A percentile compares a stretch with the other conserved stretches of the same genome.
These are phyloP conservation scores for Chaitophorus viminalis DNA, from an alignment of 2,888 invertebrate species.

Conservation along the genomic window DNA sequence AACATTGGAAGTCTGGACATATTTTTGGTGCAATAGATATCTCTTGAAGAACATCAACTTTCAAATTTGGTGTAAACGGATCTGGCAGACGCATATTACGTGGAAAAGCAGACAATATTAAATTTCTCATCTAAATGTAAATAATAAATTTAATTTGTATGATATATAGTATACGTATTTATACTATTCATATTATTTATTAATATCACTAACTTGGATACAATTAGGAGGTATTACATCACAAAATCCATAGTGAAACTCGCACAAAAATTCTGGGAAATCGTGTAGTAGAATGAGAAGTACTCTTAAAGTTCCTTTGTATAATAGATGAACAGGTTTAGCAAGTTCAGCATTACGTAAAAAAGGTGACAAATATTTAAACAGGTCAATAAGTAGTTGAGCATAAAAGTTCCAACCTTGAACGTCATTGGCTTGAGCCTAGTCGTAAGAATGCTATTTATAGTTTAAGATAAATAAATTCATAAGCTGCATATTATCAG, in stretches of 20 bases:
- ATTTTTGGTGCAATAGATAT: conserved; percentile 90
- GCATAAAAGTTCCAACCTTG: conserved; percentile 95
- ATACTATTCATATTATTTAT: not conserved
- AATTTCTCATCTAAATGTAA: conserved; percentile 83
- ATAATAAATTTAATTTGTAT: not conserved
- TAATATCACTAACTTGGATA: conserved; percentile 73
- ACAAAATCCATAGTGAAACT: conserved; percentile 98
- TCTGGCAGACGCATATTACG: conserved; percentile 98
- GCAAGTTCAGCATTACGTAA: conserved; percentile 95
- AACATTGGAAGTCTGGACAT: conserved; percentile 84
- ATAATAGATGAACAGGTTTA: conserved; percentile 90
- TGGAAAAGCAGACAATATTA: conserved; percentile 97
- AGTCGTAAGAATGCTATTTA: conserved; percentile 34
- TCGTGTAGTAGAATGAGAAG: conserved; percentile 95
- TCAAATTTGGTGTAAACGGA: conserved; percentile 97
- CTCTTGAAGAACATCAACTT: conserved; percentile 90
- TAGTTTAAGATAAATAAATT: conserved; percentile 29
- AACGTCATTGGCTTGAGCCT: conserved; percentile 67
- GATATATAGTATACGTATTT: not conserved
- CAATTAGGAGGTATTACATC: conserved; percentile 99
- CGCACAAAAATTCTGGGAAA: conserved; percentile 98
- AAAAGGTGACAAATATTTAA: conserved; percentile 97
- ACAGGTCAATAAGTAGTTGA: conserved; percentile 92
- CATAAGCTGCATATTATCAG: not conserved
- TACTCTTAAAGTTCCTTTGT: conserved; percentile 95